Percentiles rank a stretch among this genome's conserved stretches.
Conservation (phyloP, 1,140 invertebrate genomes). For the Drosophila rhopaloa region DNA sequence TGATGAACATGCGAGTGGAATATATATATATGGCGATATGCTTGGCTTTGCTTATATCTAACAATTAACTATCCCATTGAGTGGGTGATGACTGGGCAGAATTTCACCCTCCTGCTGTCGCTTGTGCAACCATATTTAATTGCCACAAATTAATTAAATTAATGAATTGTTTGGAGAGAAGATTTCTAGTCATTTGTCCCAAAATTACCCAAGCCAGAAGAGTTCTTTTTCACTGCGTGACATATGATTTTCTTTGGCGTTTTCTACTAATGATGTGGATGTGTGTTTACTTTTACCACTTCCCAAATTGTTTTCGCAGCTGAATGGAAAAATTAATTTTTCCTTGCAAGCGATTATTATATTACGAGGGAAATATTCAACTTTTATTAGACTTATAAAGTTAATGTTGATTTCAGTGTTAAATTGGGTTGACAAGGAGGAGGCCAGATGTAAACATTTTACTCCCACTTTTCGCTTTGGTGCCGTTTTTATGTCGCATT, state of each 20-base stretch:
- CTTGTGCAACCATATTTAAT: constrained; percentile 58
- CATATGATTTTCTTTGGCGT: constrained; percentile 46
- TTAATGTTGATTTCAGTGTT: constrained; percentile 40
- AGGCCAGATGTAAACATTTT: constrained; percentile 1
- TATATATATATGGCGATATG: constrained; percentile 16
- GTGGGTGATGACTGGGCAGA: constrained; percentile 68
- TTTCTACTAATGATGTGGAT: constrained; percentile 45
- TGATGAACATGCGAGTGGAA: constrained; percentile 44
- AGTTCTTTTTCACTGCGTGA: constrained; percentile 33
- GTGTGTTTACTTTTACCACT: constrained; percentile 32
- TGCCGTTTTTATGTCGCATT: constrained; percentile 41
- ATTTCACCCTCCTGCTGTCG: constrained; percentile 15
- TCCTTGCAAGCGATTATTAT: constrained; percentile 40
- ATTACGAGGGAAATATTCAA: constrained; percentile 41
- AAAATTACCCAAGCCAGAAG: constrained; percentile 48
- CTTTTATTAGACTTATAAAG: constrained; percentile 69
- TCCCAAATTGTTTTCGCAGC: constrained; percentile 12
- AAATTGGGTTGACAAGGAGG: constrained; percentile 2
- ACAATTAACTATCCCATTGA: constrained; percentile 63
- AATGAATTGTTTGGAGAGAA: constrained; percentile 72
- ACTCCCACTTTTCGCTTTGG: constrained; percentile 9
- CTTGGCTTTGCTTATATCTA: constrained; percentile 34
- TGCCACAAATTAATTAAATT: constrained; percentile 81
- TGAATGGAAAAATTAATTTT: constrained; percentile 69
- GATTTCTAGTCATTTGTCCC: constrained; percentile 59